phyloP scores from a whole-genome alignment of 2,797 vertebrate species.

The Falco naumanni region DNA sequence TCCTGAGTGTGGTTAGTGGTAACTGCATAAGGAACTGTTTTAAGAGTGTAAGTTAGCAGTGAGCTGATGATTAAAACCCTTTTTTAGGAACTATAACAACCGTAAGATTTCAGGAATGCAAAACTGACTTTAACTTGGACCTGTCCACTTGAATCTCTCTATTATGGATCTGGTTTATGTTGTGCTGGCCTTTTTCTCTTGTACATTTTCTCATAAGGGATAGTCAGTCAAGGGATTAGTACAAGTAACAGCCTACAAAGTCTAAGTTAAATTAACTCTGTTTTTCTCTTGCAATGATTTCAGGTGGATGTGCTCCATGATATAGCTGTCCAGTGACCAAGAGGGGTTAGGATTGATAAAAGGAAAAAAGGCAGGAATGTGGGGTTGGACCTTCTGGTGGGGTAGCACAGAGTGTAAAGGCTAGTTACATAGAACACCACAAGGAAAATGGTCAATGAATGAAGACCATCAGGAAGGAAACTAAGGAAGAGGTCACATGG shows the following conservation, averaged over 20 bases:
- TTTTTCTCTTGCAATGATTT: background rate
- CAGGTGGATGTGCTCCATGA: background rate
- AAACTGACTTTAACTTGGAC: background rate
- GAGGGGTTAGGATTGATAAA: background rate
- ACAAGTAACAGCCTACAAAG: background rate
- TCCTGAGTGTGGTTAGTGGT: background rate
- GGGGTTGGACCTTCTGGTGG: background rate
- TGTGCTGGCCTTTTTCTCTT: background rate
- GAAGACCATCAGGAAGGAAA: background rate
- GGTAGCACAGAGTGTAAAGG: background rate
- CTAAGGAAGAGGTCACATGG: background rate
- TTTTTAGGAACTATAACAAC: background rate
- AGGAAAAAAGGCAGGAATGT: background rate
- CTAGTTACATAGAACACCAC: background rate
- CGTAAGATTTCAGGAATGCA: background rate
- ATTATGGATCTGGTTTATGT: background rate
- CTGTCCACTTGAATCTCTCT: background rate
- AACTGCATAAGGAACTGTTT: background rate
- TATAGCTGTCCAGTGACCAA: background rate
- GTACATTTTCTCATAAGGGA: background rate
- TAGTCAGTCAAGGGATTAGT: background rate
- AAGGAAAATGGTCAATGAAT: background rate
- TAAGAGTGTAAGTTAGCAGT: background rate
- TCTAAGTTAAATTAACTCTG: background rate
- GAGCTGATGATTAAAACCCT: background rate